A percentile compares a stretch with the other conserved stretches of the same genome.
Conservation (phyloP, 2,888 invertebrate genomes). For the Digitonthophagus gazella region DNA sequence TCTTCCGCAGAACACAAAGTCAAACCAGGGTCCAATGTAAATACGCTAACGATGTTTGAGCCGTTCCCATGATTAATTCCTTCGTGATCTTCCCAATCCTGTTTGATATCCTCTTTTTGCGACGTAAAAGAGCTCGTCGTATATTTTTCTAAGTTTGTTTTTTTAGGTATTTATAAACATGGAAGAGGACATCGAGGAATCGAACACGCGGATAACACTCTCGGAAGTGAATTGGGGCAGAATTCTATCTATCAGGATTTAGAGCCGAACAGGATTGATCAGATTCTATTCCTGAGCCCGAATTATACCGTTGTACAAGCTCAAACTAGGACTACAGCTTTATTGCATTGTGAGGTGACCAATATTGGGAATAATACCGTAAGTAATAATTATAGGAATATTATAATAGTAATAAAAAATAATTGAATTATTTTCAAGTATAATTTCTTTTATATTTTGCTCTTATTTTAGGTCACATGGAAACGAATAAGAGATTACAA, state of each 20-base stretch:
- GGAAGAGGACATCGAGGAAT: slow-evolving; percentile 22
- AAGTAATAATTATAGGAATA: no score
- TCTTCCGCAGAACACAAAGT: background rate
- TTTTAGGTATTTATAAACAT: slow-evolving; percentile 2
- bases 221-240: slow-evolving; percentile 28
- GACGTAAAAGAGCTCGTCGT: background rate
- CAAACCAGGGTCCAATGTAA: background rate
- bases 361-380: slow-evolving; percentile 65
- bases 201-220: slow-evolving; percentile 27
- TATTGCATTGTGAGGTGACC: slow-evolving; percentile 63
- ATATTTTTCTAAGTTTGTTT: background rate
- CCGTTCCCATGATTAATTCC: background rate
- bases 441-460: slow-evolving; percentile 26
- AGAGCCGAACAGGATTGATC: slow-evolving; percentile 19
- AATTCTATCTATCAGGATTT: slow-evolving; percentile 29
- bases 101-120: background rate
- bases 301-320: slow-evolving; percentile 64
- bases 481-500: slow-evolving; percentile 66
- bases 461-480: slow-evolving; percentile 66
- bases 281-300: slow-evolving; percentile 57
- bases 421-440: background rate
- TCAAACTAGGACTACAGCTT: slow-evolving; percentile 62
- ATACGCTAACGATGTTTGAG: background rate
- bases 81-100: background rate
- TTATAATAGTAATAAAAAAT: background rate